A percentile compares a stretch with the other conserved stretches of the same genome.
These are phyloP conservation scores for Drosophila bocqueti DNA, from an alignment of 1,140 invertebrate species.

Conservation along the genomic window DNA sequence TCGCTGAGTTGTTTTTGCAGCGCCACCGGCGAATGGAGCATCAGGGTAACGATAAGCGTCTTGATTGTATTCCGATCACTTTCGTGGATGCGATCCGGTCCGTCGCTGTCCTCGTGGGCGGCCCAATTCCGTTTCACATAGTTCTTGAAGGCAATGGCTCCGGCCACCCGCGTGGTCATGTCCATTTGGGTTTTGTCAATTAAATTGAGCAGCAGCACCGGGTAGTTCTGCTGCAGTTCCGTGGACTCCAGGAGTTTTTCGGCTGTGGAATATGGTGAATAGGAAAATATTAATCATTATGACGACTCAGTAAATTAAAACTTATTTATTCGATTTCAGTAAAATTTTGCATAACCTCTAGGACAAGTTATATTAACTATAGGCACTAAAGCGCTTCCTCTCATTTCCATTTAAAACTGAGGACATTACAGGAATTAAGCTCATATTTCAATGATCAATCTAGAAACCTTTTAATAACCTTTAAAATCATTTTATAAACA, in stretches of 20 bases:
- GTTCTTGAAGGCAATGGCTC: conserved; percentile 98
- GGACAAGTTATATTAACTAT: not conserved
- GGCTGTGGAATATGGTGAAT: conserved; percentile 87
- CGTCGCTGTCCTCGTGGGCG: conserved; percentile 90
- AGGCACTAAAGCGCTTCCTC: not conserved
- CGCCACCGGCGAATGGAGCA: conserved; percentile 95
- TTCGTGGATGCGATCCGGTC: conserved; percentile 91
- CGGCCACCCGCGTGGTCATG: conserved; percentile 93
- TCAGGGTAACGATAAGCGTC: conserved; percentile 94
- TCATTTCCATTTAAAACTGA: not conserved
- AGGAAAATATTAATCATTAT: not conserved
- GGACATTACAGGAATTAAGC: rapidly evolving
- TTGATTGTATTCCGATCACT: conserved; percentile 93
- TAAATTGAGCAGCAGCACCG: conserved; percentile 93
- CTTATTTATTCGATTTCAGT: not conserved
- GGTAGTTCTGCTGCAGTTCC: conserved; percentile 96
- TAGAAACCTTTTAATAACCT: not conserved
- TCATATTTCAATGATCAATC: not conserved
- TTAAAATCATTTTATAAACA: conserved; percentile 3
- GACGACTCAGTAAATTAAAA: no score
- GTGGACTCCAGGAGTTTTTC: conserved; percentile 97
- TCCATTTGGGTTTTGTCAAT: conserved; percentile 92
- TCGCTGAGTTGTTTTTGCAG: conserved; percentile 98
- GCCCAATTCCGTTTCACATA: conserved; percentile 97
- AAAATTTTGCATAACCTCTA: conserved; percentile 1